A percentile compares a stretch with the other conserved stretches of the same genome.
These are phyloP conservation scores for Oreochromis mossambicus DNA, from an alignment of 2,797 vertebrate species.

Conservation along the genomic window DNA sequence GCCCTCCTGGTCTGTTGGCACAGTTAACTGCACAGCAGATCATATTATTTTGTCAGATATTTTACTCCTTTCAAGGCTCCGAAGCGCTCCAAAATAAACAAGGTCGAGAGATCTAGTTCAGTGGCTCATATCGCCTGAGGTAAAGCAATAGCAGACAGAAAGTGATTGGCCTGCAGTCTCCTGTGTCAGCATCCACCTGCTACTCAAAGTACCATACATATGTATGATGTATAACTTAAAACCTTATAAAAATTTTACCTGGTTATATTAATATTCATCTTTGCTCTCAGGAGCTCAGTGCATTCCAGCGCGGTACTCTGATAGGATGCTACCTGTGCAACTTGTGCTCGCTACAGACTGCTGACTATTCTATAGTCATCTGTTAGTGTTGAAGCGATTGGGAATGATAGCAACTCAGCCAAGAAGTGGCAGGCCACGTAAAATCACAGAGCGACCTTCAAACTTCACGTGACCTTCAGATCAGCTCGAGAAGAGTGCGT, in stretches of 20 bases:
- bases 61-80: background rate
- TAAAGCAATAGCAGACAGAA: background rate
- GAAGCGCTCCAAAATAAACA: background rate
- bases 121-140: background rate
- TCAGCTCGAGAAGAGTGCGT: background rate
- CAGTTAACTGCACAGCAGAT: background rate
- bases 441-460: background rate
- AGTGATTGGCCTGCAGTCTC: background rate
- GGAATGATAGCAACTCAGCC: background rate
- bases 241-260: background rate
- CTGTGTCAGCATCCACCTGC: background rate
- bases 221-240: background rate
- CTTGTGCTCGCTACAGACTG: background rate
- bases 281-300: background rate
- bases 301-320: background rate
- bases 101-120: background rate
- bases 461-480: background rate
- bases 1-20: background rate
- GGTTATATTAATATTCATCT: background rate
- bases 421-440: background rate
- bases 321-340: background rate
- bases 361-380: background rate
- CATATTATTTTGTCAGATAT: background rate
- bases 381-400: background rate
- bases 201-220: background rate